phyloP scores from a whole-genome alignment of 1,140 invertebrate species.

The Callitettix versicolor region DNA sequence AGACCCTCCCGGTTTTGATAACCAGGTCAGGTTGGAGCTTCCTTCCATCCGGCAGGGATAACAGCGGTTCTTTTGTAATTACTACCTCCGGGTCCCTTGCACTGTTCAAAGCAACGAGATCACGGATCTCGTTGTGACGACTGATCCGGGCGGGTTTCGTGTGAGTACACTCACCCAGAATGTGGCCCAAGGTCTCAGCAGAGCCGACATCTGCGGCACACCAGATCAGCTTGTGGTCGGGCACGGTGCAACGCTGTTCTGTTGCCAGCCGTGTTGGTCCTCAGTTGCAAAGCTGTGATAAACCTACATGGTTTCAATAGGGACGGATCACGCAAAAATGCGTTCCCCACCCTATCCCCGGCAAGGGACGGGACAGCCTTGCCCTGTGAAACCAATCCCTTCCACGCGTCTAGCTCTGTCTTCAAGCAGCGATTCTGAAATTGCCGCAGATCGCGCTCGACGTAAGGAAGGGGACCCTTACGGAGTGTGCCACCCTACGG shows the following conservation, averaged over 20 bases:
- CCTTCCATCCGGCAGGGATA: background rate
- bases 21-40: background rate
- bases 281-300: background rate
- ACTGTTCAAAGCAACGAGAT: background rate
- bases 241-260: background rate
- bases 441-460: background rate
- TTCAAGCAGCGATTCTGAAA: background rate
- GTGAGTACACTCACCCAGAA: slow-evolving; percentile 13
- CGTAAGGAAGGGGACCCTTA: background rate
- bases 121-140: slow-evolving; percentile 19
- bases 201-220: background rate
- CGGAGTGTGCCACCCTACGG: background rate
- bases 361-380: background rate
- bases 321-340: background rate
- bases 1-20: slow-evolving; percentile 7
- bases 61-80: background rate
- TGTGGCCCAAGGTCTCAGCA: slow-evolving; percentile 19
- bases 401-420: slow-evolving; percentile 2
- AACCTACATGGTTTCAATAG: slow-evolving; percentile 1
- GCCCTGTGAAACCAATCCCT: background rate
- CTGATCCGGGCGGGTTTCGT: slow-evolving; percentile 17
- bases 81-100: background rate
- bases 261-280: background rate
- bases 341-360: slow-evolving; percentile 5
- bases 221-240: background rate